A percentile compares a stretch with the other conserved stretches of the same genome.
phyloP scores from a whole-genome alignment of 2,888 invertebrate species.

The Blastobasis adustella region DNA sequence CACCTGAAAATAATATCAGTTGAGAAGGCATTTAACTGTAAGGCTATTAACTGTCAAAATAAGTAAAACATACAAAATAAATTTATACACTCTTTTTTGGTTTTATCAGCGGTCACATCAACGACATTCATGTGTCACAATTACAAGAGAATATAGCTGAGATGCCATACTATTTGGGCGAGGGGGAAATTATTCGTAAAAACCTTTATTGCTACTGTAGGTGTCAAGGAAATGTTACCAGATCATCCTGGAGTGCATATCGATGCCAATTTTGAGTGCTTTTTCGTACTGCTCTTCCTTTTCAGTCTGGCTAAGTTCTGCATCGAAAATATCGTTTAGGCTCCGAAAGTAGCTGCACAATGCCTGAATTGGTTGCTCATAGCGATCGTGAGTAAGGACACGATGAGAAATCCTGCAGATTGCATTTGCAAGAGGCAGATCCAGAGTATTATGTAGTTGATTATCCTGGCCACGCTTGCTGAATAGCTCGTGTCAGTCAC shows the following conservation, averaged over 20 bases:
- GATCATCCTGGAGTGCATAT: conserved; percentile 22
- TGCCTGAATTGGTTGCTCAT: conserved; percentile 38
- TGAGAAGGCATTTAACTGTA: too few species aligned
- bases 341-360: conserved; percentile 38
- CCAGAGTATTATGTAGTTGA: conserved; percentile 27
- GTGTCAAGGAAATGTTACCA: too few species aligned
- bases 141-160: too few species aligned
- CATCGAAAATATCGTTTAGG: conserved; percentile 30
- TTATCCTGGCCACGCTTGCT: conserved; percentile 18
- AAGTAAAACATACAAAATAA: too few species aligned
- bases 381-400: conserved; percentile 22
- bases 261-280: conserved; percentile 35
- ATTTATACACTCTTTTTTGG: too few species aligned
- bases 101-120: too few species aligned
- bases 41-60: too few species aligned
- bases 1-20: conserved; percentile 17
- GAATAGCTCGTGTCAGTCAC: conserved; percentile 22
- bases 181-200: too few species aligned
- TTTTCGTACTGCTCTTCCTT: conserved; percentile 35
- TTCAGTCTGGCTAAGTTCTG: conserved; percentile 21
- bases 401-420: conserved; percentile 19
- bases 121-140: too few species aligned
- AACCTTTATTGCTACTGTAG: too few species aligned
- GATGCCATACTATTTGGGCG: too few species aligned
- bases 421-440: conserved; percentile 19